phyloP scores from a whole-genome alignment of 2,113 vertebrate species.

The Carollia perspicillata region DNA sequence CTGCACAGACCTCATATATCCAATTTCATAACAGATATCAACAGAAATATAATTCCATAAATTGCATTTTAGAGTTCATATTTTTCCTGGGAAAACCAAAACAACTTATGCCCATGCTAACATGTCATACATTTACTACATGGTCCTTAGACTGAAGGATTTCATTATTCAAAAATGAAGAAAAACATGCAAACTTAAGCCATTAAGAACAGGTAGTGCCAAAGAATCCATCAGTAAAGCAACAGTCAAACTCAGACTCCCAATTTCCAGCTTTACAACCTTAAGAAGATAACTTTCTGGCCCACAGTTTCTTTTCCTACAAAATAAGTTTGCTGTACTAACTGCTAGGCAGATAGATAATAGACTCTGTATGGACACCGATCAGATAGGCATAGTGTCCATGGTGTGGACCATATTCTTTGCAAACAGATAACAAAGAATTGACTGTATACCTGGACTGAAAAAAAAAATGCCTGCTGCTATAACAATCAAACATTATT shows the following conservation, averaged over 20 bases:
- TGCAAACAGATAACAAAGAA: constrained; percentile 16
- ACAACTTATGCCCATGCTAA: background rate
- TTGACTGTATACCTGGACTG: background rate
- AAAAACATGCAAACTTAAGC: background rate
- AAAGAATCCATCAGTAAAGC: background rate
- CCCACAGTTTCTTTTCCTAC: background rate
- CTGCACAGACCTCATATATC: too few relatives aligned
- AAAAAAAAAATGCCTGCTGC: background rate
- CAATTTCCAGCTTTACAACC: background rate
- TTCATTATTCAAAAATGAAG: constrained; percentile 3
- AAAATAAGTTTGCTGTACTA: background rate
- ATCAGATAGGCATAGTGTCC: background rate
- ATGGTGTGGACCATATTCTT: background rate
- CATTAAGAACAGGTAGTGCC: background rate
- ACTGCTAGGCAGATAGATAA: background rate
- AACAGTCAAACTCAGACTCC: background rate
- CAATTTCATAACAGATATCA: background rate
- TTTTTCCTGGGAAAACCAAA: background rate
- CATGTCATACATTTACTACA: background rate
- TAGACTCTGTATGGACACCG: background rate
- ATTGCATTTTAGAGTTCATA: background rate
- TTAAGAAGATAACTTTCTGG: background rate
- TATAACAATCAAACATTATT: background rate
- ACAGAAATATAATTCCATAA: background rate
- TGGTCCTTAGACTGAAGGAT: background rate